A percentile compares a stretch with the other conserved stretches of the same genome.
These are phyloP conservation scores for Acleris holmiana DNA, from an alignment of 2,888 invertebrate species.

Conservation along the genomic window DNA sequence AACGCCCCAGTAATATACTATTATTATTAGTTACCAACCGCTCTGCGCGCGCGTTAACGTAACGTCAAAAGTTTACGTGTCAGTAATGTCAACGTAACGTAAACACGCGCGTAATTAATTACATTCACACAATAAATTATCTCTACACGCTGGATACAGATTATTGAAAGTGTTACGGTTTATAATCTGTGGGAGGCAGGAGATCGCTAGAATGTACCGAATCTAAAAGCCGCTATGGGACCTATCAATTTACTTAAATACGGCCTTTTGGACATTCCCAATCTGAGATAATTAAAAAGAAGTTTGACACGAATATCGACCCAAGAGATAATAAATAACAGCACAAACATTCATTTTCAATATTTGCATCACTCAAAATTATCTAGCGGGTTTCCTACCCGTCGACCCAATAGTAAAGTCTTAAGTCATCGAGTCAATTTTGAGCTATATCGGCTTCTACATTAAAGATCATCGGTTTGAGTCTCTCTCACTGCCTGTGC, in stretches of 20 bases:
- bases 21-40: not conserved
- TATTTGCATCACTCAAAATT: no score
- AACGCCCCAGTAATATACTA: conserved; percentile 40
- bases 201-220: conserved; percentile 23
- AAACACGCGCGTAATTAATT: conserved; percentile 35
- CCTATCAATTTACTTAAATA: no score
- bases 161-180: conserved; percentile 16
- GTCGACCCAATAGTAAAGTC: no score
- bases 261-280: not conserved
- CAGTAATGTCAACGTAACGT: not conserved
- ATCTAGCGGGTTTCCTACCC: no score
- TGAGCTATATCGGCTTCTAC: conserved; percentile 13
- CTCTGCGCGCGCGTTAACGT: conserved; percentile 12
- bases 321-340: no score
- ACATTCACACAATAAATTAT: conserved; percentile 72
- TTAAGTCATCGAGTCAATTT: no score
- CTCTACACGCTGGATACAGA: conserved; percentile 66
- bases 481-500: conserved; percentile 11
- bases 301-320: no score
- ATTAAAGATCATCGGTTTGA: conserved; percentile 12
- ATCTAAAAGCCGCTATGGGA: conserved; percentile 26
- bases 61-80: not conserved
- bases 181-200: conserved; percentile 24
- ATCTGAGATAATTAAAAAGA: not conserved
- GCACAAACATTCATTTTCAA: no score